Evolutionary conservation across 2,113 vertebrate species (phyloP).

Genomic region (Perccottus glenii): DNA sequence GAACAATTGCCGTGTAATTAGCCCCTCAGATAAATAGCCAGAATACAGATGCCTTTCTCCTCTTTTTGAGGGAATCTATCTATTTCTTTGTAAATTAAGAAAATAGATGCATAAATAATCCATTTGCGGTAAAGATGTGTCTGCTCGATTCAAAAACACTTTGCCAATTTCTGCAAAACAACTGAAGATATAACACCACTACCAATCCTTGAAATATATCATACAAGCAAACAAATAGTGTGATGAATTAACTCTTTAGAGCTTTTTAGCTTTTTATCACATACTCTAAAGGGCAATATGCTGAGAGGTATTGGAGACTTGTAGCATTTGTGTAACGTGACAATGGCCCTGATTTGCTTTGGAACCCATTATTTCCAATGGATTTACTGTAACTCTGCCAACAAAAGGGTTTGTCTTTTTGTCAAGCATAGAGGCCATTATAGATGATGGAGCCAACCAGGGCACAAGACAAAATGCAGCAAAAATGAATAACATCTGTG

Average conservation of each 20-base stretch:
- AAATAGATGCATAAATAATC: not conserved
- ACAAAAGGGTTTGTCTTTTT: not conserved
- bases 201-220: too few relatives aligned
- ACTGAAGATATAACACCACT: not conserved
- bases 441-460: not conserved
- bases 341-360: not conserved
- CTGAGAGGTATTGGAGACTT: not conserved
- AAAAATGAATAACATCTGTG: not conserved
- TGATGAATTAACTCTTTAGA: not conserved
- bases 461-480: not conserved
- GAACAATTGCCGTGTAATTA: constrained; percentile 39
- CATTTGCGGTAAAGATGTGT: not conserved
- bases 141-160: not conserved
- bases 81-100: not conserved
- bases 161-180: not conserved
- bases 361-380: constrained; percentile 1
- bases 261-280: not conserved
- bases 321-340: not conserved
- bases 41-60: constrained; percentile 23
- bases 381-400: not conserved
- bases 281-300: not conserved
- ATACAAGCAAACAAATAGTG: too few relatives aligned
- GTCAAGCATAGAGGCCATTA: constrained; percentile 3
- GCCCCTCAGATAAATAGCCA: constrained; percentile 27
- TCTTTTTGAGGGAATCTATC: too few relatives aligned